A percentile compares a stretch with the other conserved stretches of the same genome.
Evolutionary conservation across 2,888 invertebrate genomes (phyloP).

Genomic region (Gortyna flavago): DNA sequence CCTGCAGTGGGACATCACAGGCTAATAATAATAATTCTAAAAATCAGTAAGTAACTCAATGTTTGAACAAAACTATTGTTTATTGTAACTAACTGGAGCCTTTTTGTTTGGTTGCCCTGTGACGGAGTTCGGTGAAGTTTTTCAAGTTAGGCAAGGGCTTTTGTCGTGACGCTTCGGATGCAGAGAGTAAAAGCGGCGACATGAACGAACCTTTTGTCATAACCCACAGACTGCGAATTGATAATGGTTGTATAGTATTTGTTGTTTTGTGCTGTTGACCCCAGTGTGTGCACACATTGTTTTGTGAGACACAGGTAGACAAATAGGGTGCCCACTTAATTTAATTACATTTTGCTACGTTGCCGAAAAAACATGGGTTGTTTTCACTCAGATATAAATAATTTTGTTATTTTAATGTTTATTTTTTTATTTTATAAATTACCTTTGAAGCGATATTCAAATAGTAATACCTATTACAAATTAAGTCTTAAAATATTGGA

Average conservation of each 20-base stretch:
- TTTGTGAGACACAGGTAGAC: conserved; percentile 24
- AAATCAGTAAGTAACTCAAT: background rate
- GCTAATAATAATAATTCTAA: too few relatives aligned
- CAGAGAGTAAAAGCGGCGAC: conserved; percentile 77
- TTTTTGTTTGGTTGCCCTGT: conserved; percentile 63
- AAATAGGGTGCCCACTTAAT: conserved; percentile 6
- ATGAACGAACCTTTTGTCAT: conserved; percentile 82
- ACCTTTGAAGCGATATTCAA: too few relatives aligned
- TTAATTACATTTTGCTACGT: conserved; percentile 17
- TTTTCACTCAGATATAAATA: background rate
- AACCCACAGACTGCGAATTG: conserved; percentile 84
- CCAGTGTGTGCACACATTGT: conserved; percentile 51
- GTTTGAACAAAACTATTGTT: conserved; percentile 46
- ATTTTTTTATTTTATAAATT: background rate
- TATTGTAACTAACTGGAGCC: conserved; percentile 42
- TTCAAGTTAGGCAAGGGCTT: conserved; percentile 76
- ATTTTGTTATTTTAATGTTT: background rate
- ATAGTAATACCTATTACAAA: background rate
- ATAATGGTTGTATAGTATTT: conserved; percentile 81
- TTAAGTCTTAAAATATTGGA: background rate
- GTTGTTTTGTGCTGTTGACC: conserved; percentile 71
- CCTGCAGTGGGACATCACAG: too few relatives aligned
- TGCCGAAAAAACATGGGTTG: background rate
- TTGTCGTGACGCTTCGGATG: conserved; percentile 75
- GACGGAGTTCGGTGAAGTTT: conserved; percentile 70